phyloP scores from a whole-genome alignment of 2,113 vertebrate species.

The Psettodes erumei region DNA sequence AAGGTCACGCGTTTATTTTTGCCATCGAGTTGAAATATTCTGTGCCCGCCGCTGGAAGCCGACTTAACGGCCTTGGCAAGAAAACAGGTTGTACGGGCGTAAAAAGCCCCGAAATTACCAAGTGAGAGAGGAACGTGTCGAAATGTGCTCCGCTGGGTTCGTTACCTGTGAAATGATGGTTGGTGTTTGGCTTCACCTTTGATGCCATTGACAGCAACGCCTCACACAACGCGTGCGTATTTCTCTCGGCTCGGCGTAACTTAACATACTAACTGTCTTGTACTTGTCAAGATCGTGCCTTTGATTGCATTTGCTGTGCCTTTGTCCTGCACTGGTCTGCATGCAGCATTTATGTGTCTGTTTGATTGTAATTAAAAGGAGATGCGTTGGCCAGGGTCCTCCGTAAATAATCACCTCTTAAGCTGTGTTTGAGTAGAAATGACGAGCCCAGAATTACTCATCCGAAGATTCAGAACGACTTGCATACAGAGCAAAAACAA shows the following conservation, averaged over 20 bases:
- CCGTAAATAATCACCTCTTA: background rate
- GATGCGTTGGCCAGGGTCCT: conserved; percentile 21
- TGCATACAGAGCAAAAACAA: conserved; percentile 7
- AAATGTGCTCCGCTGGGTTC: background rate
- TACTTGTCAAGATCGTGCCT: background rate
- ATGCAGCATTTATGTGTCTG: background rate
- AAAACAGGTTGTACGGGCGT: conserved; percentile 28
- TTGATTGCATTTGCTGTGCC: conserved; percentile 10
- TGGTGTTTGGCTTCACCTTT: conserved; percentile 8
- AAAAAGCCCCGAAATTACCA: conserved; percentile 5
- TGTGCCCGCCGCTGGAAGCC: conserved; percentile 12
- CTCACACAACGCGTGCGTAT: conserved; percentile 11
- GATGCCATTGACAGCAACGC: conserved; percentile 36
- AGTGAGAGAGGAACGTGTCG: background rate
- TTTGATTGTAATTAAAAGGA: conserved; percentile 52
- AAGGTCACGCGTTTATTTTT: conserved; percentile 44
- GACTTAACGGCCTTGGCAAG: conserved; percentile 16
- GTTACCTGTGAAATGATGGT: conserved; percentile 6
- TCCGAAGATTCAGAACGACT: background rate
- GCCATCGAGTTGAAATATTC: conserved; percentile 47
- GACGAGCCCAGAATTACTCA: conserved; percentile 8
- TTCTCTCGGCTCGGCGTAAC: conserved; percentile 26
- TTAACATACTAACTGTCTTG: background rate
- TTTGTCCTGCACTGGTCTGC: conserved; percentile 12
- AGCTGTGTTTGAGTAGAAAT: background rate